These are phyloP conservation scores for Morpho deidamia DNA, from an alignment of 2,888 invertebrate species.

Conservation along the genomic window DNA sequence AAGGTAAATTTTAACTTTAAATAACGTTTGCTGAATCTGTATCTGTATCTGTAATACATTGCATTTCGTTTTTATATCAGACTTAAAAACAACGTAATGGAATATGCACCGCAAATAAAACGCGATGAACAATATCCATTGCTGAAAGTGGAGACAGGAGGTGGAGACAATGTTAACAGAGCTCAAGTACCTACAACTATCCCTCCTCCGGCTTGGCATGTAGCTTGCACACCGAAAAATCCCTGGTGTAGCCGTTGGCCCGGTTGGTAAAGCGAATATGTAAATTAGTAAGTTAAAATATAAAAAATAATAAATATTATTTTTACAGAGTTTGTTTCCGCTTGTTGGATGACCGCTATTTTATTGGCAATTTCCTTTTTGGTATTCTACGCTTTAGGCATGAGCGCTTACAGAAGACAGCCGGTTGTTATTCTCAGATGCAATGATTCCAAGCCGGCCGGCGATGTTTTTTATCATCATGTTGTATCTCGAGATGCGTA, in stretches of 20 bases:
- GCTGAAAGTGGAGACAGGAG: conserved; percentile 50
- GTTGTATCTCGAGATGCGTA: conserved; percentile 41
- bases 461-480: conserved; percentile 53
- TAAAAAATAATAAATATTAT: not conserved
- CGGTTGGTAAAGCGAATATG: conserved; percentile 34
- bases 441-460: conserved; percentile 43
- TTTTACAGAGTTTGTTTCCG: conserved; percentile 60
- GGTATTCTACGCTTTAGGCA: conserved; percentile 52
- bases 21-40: not conserved
- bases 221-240: conserved; percentile 41
- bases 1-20: not conserved
- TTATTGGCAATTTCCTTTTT: conserved; percentile 55
- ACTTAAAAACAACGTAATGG: conserved; percentile 6
- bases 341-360: conserved; percentile 63
- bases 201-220: conserved; percentile 40
- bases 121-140: conserved; percentile 57
- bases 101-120: conserved; percentile 27
- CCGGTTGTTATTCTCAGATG: conserved; percentile 43
- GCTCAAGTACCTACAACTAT: conserved; percentile 24
- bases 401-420: conserved; percentile 47
- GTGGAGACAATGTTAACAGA: conserved; percentile 35
- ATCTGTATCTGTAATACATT: not conserved
- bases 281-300: not conserved
- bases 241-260: conserved; percentile 55
- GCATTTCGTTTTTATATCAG: not conserved